Evolutionary conservation across 1,140 invertebrate species (phyloP).

Genomic region (Octopus sinensis): DNA sequence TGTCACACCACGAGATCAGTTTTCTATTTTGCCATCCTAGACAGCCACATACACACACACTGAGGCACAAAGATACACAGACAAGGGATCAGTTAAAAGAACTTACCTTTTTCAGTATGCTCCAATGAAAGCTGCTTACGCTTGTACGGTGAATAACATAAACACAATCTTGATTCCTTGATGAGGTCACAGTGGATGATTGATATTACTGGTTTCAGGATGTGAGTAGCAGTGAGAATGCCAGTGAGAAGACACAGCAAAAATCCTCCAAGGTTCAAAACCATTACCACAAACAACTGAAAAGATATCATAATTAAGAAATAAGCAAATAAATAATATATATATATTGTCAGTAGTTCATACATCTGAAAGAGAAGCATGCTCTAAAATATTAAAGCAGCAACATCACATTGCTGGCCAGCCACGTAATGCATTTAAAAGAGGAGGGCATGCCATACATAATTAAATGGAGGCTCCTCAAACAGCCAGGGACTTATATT

Average conservation of each 20-base stretch:
- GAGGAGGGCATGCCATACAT: too few relatives aligned
- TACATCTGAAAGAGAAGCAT: too few relatives aligned
- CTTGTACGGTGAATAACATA: conserved; percentile 32
- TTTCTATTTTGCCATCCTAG: too few relatives aligned
- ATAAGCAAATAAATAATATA: not conserved
- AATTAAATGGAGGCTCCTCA: too few relatives aligned
- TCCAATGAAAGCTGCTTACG: conserved; percentile 22
- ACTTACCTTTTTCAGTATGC: conserved; percentile 28
- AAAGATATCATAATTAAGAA: conserved; percentile 13
- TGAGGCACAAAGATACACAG: too few relatives aligned
- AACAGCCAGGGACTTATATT: too few relatives aligned
- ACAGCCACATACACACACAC: too few relatives aligned
- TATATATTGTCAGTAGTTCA: not conserved
- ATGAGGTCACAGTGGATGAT: conserved; percentile 30
- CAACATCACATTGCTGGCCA: too few relatives aligned
- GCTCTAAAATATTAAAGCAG: too few relatives aligned
- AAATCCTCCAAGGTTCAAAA: conserved; percentile 23
- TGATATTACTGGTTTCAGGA: conserved; percentile 30
- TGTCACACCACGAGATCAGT: too few relatives aligned
- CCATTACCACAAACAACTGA: conserved; percentile 31
- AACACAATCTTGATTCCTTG: conserved; percentile 24
- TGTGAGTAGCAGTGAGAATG: conserved; percentile 36
- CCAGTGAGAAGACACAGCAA: conserved; percentile 25
- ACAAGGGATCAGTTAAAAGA: not conserved
- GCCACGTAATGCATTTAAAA: too few relatives aligned